Percentiles rank a stretch among this genome's conserved stretches.
Evolutionary conservation across 2,888 invertebrate species (phyloP).

Genomic region (Lycocerus yunnanus): DNA sequence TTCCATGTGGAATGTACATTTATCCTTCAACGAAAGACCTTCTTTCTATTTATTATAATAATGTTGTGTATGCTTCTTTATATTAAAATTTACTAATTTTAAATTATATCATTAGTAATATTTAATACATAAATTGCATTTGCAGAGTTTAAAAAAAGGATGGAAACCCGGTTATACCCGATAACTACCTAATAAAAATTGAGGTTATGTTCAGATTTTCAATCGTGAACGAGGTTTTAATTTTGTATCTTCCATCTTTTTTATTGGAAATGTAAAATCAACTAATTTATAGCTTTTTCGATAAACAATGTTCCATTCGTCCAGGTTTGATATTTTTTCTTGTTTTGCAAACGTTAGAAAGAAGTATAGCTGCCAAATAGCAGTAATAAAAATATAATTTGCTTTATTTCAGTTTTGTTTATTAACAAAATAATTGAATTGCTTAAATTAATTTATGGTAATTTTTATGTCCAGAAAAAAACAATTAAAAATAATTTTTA

Average conservation of each 20-base stretch:
- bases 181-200: no score
- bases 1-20: neutral
- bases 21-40: neutral
- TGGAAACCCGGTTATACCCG: neutral
- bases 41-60: neutral
- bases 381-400: neutral
- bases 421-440: no score
- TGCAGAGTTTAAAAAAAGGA: neutral
- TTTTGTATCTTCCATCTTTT: no score
- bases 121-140: no score
- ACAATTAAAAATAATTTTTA: neutral
- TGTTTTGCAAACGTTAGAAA: neutral
- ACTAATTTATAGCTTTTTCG: no score
- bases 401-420: no score
- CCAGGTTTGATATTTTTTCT: neutral
- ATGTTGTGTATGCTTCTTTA: slow-evolving; percentile 42
- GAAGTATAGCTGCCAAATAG: no score
- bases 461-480: neutral
- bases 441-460: no score
- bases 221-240: no score
- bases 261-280: no score
- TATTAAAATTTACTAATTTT: neutral
- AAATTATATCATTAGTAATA: slow-evolving; percentile 51
- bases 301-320: neutral
- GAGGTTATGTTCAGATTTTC: no score